Evolutionary conservation across 2,888 invertebrate genomes (phyloP), one percentile per base, ranked within the genome.

Genomic region (Druceiella hillmani): DNA sequence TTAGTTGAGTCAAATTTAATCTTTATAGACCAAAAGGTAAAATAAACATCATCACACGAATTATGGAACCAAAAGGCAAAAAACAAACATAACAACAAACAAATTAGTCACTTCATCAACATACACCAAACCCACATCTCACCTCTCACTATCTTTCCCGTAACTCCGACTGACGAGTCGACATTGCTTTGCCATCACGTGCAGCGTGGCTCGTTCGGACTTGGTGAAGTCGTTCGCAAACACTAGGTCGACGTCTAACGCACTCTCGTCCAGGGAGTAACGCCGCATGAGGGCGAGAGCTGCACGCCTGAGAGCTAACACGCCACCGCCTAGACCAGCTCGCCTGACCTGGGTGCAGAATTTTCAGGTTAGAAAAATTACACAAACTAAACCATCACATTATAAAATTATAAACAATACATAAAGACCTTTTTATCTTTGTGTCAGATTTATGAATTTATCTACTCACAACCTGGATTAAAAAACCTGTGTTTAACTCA

Each of bases 151-250:
- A 3, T 64, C 67, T 2, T 55, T 54, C 0, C 77, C 77, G 41
- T 72, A 68, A 45, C 78, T 78, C 26, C 51, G 56, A 0, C 76
- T 75, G 1, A 64, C 64, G 1, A 78, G 57, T 0, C 66, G 65
- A 1, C 54, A 52, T n/a, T 55, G 57, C 37, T 60, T 58, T 1
- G 77, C 74, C 3, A 67, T 56, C 64, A 67, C 62, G 52, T 83
- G 83, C 36, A 83, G 58, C 1, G 59, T 44, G 1, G 75, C 76
- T 13, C 83, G 62, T 51, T 83, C 83, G 2, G 79, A 80, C 47
- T 78, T 79, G 1, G 66, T 65, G 55, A 83, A 83, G 38, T 79
- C 76, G 0, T 67, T 61, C 31, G 73, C 66, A 46, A 77, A 76
- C 30, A 71, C 74, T 28, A 83, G 60, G 55, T 83, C 82, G 0